phyloP scores from a whole-genome alignment of 2,888 invertebrate species.

The Crossocerus cetratus region DNA sequence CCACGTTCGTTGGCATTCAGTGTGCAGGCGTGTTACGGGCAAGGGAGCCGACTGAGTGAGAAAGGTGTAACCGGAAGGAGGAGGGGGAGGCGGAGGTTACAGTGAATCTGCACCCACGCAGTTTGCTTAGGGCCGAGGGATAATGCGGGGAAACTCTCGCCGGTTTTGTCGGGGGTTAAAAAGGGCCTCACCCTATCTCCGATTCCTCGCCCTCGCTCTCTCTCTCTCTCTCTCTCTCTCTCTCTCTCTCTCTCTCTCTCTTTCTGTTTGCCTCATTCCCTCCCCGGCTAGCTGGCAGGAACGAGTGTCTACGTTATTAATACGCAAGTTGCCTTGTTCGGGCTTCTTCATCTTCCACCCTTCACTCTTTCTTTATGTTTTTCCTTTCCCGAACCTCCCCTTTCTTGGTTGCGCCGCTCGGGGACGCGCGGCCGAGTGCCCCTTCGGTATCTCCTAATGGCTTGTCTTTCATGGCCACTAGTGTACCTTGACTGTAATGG shows the following conservation, averaged over 20 bases:
- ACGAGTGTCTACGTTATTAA: too few relatives aligned
- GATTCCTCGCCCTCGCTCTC: slow-evolving; percentile 46
- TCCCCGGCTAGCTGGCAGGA: slow-evolving; percentile 29
- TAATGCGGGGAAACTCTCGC: slow-evolving; percentile 49
- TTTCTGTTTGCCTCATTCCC: slow-evolving; percentile 25
- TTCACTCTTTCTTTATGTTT: too few relatives aligned
- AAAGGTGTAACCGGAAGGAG: slow-evolving; percentile 9
- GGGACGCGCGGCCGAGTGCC: too few relatives aligned
- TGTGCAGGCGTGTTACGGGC: neutral
- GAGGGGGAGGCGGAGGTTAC: slow-evolving; percentile 31
- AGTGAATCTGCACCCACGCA: slow-evolving; percentile 56
- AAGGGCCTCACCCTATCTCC: slow-evolving; percentile 43
- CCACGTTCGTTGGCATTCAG: too few relatives aligned
- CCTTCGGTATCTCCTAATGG: too few relatives aligned
- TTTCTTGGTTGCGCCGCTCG: too few relatives aligned
- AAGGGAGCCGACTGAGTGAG: slow-evolving; percentile 15
- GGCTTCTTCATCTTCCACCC: too few relatives aligned
- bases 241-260: slow-evolving; percentile 14
- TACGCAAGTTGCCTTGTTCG: too few relatives aligned
- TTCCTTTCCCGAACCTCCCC: too few relatives aligned
- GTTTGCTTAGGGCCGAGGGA: slow-evolving; percentile 59
- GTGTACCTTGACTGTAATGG: too few relatives aligned
- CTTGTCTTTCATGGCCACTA: too few relatives aligned
- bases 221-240: slow-evolving; percentile 22
- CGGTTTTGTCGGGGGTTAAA: slow-evolving; percentile 63